Base-by-base conservation (phyloP, 2,888 invertebrate species). In the Drosophila neotestacea region DNA sequence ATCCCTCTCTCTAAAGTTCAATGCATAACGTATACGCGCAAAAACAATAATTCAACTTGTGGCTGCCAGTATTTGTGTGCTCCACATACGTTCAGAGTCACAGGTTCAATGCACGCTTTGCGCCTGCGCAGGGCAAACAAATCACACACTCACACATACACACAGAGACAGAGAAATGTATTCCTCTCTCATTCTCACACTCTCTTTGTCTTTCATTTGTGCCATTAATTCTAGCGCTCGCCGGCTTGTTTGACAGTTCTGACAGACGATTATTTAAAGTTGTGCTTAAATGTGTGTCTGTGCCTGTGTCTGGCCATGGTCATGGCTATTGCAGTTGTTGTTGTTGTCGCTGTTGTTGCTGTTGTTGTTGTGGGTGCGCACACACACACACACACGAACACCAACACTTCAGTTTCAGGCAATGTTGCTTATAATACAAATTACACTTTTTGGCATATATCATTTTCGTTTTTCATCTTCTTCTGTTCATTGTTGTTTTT, bases 211-310 rank as follows among this genome's bases (percentile, higher is more conserved):
- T 66, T 68, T 63, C 36, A 22, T 47, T 48, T 70, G 70, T 66
- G 81, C 91, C 92, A 92, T 92, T 92, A 92, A 92, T 92, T 92
- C 91, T 92, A 92, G 90, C 91, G 90, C 83, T 90, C 83, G 92
- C 91, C 92, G 92, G 92, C 92, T 92, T 92, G 91, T 92, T 92
- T 92, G 92, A 92, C 92, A 92, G 92, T 92, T 92, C 92, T 92
- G 92, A 92, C 92, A 92, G 92, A 92, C 92, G 91, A 92, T 92
- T 92, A 92, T 92, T 92, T 92, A 92, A 92, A 92, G 92, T 91
- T 92, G 92, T 90, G 91, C 90, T 91, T 88, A 89, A 90, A 88
- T 81, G 85, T 41, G 13, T 54, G 44, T 50, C 41, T 63, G 32
- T 59, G 55, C 38, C 6, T 67, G 46, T 50, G 64, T 63, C 36